Evolutionary conservation across 2,113 vertebrate species (phyloP).

Genomic region (Nanorana parkeri): DNA sequence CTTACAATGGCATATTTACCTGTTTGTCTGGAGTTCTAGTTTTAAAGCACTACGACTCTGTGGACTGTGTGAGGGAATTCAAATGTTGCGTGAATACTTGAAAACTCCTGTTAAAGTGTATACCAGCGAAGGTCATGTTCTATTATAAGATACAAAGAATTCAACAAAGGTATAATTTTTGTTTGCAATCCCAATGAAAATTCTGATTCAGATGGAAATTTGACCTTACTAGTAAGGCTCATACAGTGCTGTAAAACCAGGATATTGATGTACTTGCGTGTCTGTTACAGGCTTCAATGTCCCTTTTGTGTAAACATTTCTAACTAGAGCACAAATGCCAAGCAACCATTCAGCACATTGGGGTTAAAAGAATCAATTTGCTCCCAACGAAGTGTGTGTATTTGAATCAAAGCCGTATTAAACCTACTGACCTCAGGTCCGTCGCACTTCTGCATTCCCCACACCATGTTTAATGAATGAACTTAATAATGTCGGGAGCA

Average conservation of each 20-base stretch:
- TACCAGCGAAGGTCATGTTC: too few relatives aligned
- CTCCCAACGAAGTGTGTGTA: constrained; percentile 50
- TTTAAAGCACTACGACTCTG: too few relatives aligned
- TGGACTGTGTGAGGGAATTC: too few relatives aligned
- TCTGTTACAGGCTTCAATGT: constrained; percentile 16
- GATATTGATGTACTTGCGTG: background rate
- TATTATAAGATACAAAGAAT: too few relatives aligned
- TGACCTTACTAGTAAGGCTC: background rate
- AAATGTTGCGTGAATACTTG: too few relatives aligned
- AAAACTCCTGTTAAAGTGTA: too few relatives aligned
- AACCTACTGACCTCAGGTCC: constrained; percentile 54
- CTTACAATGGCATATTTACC: too few relatives aligned
- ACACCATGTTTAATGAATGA: constrained; percentile 59
- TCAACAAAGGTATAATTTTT: too few relatives aligned
- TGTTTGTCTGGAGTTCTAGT: too few relatives aligned
- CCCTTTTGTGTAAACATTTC: constrained; percentile 25
- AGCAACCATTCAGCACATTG: constrained; percentile 43
- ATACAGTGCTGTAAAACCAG: background rate
- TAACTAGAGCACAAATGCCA: constrained; percentile 31
- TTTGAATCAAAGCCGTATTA: constrained; percentile 52
- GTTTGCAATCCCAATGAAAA: too few relatives aligned
- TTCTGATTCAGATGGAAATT: background rate
- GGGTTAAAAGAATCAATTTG: constrained; percentile 58
- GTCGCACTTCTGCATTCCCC: constrained; percentile 51
- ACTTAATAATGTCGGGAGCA: constrained; percentile 55